Evolutionary conservation across 2,888 invertebrate genomes (phyloP).

Genomic region (Drepanosiphum platanoidis): DNA sequence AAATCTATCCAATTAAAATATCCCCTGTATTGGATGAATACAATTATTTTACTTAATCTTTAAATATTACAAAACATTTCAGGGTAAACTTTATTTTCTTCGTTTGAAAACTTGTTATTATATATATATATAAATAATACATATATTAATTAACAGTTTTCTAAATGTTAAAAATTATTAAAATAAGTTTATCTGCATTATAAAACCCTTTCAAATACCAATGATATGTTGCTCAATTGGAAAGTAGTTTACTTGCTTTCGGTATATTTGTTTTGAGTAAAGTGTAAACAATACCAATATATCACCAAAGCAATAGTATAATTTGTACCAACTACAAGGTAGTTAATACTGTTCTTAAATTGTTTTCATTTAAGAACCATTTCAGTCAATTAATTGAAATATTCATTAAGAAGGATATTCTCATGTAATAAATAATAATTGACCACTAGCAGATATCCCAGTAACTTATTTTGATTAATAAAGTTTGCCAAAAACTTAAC

Average conservation of each 20-base stretch:
- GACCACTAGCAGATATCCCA: no score
- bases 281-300: background rate
- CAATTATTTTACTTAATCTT: no score
- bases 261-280: background rate
- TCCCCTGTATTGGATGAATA: no score
- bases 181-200: background rate
- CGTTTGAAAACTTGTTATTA: no score
- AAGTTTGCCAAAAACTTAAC: background rate
- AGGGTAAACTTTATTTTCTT: background rate
- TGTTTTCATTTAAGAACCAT: no score
- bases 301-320: background rate
- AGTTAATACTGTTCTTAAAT: background rate
- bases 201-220: background rate
- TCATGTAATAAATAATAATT: no score
- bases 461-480: background rate
- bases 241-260: background rate
- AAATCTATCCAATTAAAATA: no score
- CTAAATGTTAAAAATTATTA: background rate
- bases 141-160: no score
- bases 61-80: no score
- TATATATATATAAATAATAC: no score
- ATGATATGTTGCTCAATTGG: background rate
- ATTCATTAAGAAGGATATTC: background rate
- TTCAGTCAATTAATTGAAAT: background rate
- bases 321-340: background rate